Conservation (phyloP, 2,888 invertebrate species). For the Agrenia bidenticulata region DNA sequence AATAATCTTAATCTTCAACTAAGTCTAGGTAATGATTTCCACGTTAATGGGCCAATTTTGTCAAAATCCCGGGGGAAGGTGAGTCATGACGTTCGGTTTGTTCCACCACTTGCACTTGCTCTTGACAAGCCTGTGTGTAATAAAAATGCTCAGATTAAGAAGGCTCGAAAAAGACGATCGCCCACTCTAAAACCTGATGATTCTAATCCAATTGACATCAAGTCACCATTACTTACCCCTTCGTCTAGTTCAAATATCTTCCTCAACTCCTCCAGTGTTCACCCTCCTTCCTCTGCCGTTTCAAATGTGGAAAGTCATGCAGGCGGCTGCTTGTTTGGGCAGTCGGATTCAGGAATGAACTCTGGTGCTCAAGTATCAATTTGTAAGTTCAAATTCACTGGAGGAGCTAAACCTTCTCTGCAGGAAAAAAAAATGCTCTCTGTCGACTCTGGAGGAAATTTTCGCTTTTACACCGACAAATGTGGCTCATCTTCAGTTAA, state of each 20-base stretch:
- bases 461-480: constrained; percentile 67
- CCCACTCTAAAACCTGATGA: too few relatives aligned
- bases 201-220: not conserved
- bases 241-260: constrained; percentile 3
- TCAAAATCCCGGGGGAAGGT: not conserved
- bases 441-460: constrained; percentile 85
- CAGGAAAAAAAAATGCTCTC: constrained; percentile 91
- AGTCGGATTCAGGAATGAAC: constrained; percentile 62
- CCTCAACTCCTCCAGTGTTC: not conserved
- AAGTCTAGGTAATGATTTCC: not conserved
- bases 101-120: not conserved
- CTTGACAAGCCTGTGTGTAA: not conserved
- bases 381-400: constrained; percentile 90
- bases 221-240: not conserved
- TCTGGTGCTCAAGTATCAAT: constrained; percentile 72
- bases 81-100: not conserved
- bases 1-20: constrained; percentile 27
- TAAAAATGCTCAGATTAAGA: not conserved
- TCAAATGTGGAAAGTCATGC: constrained; percentile 20
- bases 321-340: constrained; percentile 73
- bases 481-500: not conserved
- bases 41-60: not conserved
- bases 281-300: not conserved
- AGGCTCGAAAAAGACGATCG: not conserved
- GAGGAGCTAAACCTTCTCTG: constrained; percentile 81